A percentile compares a stretch with the other conserved stretches of the same genome.
These are phyloP conservation scores for Cataglyphis livida DNA, from an alignment of 2,888 invertebrate species.

Conservation along the genomic window DNA sequence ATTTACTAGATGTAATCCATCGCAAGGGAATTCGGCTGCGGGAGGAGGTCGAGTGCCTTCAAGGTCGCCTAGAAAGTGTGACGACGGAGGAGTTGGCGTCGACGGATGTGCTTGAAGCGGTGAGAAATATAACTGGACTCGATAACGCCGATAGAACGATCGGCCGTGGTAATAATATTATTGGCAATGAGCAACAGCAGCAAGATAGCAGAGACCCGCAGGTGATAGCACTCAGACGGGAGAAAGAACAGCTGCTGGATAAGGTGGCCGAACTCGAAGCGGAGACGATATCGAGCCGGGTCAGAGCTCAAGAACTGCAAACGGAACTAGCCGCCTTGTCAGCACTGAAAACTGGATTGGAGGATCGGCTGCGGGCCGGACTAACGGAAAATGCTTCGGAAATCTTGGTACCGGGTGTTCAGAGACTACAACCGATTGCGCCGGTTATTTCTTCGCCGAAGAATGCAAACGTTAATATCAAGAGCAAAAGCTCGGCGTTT, in stretches of 20 bases:
- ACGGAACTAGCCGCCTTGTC: constrained; percentile 88
- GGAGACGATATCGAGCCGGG: constrained; percentile 89
- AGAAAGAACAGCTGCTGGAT: constrained; percentile 91
- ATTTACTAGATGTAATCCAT: constrained; percentile 94
- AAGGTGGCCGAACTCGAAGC: constrained; percentile 92
- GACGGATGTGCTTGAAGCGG: constrained; percentile 83
- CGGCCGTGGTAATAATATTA: constrained; percentile 74
- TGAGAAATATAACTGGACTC: constrained; percentile 75
- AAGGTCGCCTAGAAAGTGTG: constrained; percentile 86
- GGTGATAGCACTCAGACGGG: constrained; percentile 89
- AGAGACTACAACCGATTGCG: constrained; percentile 78
- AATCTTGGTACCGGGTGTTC: constrained; percentile 78
- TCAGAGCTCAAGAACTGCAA: constrained; percentile 89
- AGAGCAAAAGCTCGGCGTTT: constrained; percentile 80
- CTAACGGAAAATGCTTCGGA: constrained; percentile 72
- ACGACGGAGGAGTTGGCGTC: constrained; percentile 82
- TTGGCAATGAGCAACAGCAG: constrained; percentile 29
- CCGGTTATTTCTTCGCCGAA: constrained; percentile 75
- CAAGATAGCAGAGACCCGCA: constrained; percentile 86
- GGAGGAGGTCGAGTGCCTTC: constrained; percentile 90
- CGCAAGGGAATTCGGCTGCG: constrained; percentile 91
- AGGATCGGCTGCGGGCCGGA: constrained; percentile 83
- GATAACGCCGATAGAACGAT: constrained; percentile 52
- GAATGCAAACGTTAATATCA: constrained; percentile 71
- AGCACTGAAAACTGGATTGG: constrained; percentile 82